Evolutionary conservation across 2,888 invertebrate species (phyloP), one percentile per base, ranked within the genome.

Genomic region (Cordilura impudica): DNA sequence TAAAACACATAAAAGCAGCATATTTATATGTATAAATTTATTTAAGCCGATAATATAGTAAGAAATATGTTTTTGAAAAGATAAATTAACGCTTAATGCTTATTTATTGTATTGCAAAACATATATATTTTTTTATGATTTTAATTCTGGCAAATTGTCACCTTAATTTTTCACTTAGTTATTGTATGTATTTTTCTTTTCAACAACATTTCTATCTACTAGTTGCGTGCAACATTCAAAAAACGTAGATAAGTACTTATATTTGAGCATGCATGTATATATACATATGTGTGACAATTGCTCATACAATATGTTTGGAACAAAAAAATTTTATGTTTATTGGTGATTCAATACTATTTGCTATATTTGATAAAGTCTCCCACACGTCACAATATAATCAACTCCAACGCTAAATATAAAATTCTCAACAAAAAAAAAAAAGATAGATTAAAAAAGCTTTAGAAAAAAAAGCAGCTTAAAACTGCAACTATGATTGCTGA

Each of bases 321-420:
- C 23, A 26, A 26, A 54, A 39, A 39, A 21, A 29, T 4, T 51
- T 23, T 49, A 43, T 47, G 5, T 51, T 23, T 49, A 43, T 47
- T 61, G 75, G 79, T 79, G 79, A 79, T 75, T 79, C 79, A 79
- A 79, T 75, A n/a, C n/a, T n/a, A n/a, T n/a, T n/a, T n/a, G n/a
- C 43, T 67, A 60, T 74, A 10, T 4, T 45, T 51, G 2, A 29
- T 31, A 61, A 39, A 60, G 45, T 71, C 79, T 67, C 79, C 71
- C 75, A 79, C 79, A 75, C 74, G 71, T 79, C 75, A 75, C 75
- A 71, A 67, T 75, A 67, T 75, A 75, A 72, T 79, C 79, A 72
- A 79, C 79, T 79, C 79, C 79, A 72, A 79, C 79, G 79, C 79
- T 67, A 49, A 67, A 79, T 53, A 49, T 54, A 60, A 67, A 60